Percentiles rank a stretch among this genome's conserved stretches.
These are phyloP conservation scores for Ancistrus triradiatus DNA, from an alignment of 2,113 vertebrate species.

Conservation along the genomic window DNA sequence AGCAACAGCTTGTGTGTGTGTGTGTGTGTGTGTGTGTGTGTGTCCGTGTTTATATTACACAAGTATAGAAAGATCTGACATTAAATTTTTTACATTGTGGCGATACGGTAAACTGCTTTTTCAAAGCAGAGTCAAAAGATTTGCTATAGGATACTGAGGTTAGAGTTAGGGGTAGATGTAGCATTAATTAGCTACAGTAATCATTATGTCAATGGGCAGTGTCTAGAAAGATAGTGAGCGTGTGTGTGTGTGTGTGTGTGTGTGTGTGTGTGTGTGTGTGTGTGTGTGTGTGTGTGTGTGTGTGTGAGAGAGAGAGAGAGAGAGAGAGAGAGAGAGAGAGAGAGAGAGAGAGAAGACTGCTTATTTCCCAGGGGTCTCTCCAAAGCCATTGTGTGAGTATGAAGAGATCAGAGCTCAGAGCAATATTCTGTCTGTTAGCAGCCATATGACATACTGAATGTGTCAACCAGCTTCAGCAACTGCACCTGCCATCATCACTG, in stretches of 20 bases:
- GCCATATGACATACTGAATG: slow-evolving; percentile 74
- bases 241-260: no score
- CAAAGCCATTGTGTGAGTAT: slow-evolving; percentile 75
- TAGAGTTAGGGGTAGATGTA: no score
- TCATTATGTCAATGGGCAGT: no score
- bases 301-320: slow-evolving; percentile 18
- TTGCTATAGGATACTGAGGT: no score
- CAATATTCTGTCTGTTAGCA: slow-evolving; percentile 77
- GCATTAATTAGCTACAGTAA: no score
- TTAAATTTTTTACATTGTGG: no score
- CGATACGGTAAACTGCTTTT: no score
- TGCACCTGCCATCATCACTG: slow-evolving; percentile 73
- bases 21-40: slow-evolving; percentile 38
- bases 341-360: slow-evolving; percentile 62
- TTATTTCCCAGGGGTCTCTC: slow-evolving; percentile 77
- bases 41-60: no score
- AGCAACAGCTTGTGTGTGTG: no score
- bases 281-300: slow-evolving; percentile 40
- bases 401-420: slow-evolving; percentile 71
- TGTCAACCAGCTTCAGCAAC: slow-evolving; percentile 44
- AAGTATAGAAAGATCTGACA: no score
- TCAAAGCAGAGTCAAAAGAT: no score
- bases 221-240: no score
- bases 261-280: slow-evolving; percentile 34
- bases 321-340: slow-evolving; percentile 32